These are phyloP conservation scores for Heterotilapia buettikoferi DNA, from an alignment of 2,113 vertebrate genomes.

Conservation along the genomic window DNA sequence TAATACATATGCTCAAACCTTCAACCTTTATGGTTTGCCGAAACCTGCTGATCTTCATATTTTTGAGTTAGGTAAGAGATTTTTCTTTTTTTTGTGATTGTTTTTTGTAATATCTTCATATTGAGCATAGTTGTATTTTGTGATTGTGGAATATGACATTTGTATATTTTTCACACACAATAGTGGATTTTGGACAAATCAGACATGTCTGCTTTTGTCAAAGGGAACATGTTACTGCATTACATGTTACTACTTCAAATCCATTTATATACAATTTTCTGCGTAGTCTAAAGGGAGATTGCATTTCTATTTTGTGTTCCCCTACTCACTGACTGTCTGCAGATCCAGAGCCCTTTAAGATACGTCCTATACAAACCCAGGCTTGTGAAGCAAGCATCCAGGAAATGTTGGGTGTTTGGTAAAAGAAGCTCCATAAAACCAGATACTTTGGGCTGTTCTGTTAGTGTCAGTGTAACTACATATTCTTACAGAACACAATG, in stretches of 20 bases:
- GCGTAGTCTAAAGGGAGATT: background rate
- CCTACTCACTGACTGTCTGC: background rate
- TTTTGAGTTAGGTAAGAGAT: background rate
- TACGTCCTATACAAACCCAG: background rate
- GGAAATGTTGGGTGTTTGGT: background rate
- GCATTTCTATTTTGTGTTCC: background rate
- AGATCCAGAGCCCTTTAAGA: background rate
- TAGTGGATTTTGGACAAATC: background rate
- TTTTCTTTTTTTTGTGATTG: background rate
- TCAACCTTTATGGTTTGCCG: background rate
- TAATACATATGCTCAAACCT: background rate
- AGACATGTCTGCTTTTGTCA: background rate
- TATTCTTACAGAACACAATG: background rate
- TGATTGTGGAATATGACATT: background rate
- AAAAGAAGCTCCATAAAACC: background rate
- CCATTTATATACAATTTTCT: background rate
- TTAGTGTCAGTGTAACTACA: background rate
- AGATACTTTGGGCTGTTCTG: background rate
- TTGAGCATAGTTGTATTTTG: background rate
- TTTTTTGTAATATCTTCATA: background rate
- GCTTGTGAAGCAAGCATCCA: background rate
- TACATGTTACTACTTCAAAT: background rate
- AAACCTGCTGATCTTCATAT: background rate
- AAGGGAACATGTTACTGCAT: background rate
- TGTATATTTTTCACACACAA: background rate